phyloP scores from a whole-genome alignment of 2,888 invertebrate genomes.

The Lomographa bimaculata region DNA sequence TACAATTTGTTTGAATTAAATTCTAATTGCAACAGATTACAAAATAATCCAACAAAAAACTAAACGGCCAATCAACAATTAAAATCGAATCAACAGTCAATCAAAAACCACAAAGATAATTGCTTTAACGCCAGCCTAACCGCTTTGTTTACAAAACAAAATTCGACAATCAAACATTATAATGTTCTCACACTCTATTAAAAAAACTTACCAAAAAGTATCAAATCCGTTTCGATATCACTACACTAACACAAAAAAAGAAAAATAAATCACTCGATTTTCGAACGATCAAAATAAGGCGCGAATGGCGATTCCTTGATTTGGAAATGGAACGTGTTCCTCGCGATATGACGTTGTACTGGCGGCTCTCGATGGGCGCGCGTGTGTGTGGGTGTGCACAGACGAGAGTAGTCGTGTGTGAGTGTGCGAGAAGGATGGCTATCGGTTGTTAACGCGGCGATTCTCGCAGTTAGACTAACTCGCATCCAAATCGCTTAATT shows the following conservation, averaged over 20 bases:
- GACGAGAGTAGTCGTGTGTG: slow-evolving; percentile 44
- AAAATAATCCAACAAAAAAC: slow-evolving; percentile 8
- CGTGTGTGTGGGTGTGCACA: slow-evolving; percentile 21
- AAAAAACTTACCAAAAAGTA: slow-evolving; percentile 15
- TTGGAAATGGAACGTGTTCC: slow-evolving; percentile 46
- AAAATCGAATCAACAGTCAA: slow-evolving; percentile 24
- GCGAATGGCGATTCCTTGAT: slow-evolving; percentile 41
- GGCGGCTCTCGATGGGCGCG: slow-evolving; percentile 34
- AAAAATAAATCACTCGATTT: slow-evolving; percentile 21
- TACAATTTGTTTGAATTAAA: too few species aligned
- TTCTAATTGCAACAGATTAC: too few species aligned
- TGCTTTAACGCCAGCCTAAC: slow-evolving; percentile 8
- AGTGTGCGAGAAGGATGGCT: slow-evolving; percentile 63
- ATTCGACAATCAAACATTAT: slow-evolving; percentile 7
- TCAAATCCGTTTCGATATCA: slow-evolving; percentile 28
- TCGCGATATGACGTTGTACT: slow-evolving; percentile 44
- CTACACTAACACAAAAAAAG: slow-evolving; percentile 25
- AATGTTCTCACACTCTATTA: slow-evolving; percentile 5
- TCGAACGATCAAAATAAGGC: slow-evolving; percentile 49
- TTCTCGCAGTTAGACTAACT: slow-evolving; percentile 83
- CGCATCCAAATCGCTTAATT: slow-evolving; percentile 84
- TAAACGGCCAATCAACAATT: slow-evolving; percentile 12
- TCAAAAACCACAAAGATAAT: slow-evolving; percentile 22
- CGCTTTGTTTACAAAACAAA: slow-evolving; percentile 23
- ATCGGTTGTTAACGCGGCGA: slow-evolving; percentile 77